Evolutionary conservation across 2,888 invertebrate species (phyloP).

Genomic region (Cephonodes hylas): DNA sequence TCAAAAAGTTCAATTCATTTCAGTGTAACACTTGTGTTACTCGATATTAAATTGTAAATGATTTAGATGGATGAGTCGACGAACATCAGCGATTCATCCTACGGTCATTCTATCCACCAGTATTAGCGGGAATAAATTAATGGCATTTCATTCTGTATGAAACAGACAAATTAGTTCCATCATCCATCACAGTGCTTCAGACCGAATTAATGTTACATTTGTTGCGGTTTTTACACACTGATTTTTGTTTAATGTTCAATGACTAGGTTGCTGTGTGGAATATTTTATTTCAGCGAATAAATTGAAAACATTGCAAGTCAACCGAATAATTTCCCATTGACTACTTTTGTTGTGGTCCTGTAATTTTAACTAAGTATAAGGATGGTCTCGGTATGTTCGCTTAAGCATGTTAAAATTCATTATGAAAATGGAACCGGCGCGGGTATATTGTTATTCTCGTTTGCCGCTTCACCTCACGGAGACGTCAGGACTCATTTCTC

Average conservation of each 20-base stretch:
- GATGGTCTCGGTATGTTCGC: background rate
- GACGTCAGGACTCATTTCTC: conserved; percentile 40
- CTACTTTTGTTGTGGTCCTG: background rate
- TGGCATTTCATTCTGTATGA: conserved; percentile 2
- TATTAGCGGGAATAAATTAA: background rate
- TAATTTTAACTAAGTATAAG: background rate
- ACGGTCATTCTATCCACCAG: background rate
- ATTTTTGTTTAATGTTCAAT: background rate
- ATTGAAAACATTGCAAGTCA: background rate
- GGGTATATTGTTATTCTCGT: background rate
- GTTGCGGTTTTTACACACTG: background rate
- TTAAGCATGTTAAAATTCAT: background rate
- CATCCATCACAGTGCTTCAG: background rate
- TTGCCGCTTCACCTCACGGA: conserved; percentile 24
- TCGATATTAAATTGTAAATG: background rate
- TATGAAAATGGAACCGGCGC: conserved; percentile 6
- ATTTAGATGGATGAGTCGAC: conserved; percentile 6
- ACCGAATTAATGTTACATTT: background rate
- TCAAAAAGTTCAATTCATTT: background rate
- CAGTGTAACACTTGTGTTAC: background rate
- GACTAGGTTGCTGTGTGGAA: background rate
- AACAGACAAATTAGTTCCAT: conserved; percentile 12
- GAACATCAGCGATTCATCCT: background rate
- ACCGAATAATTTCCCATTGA: background rate
- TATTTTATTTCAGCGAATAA: background rate